Conservation (phyloP, 2,797 vertebrate genomes). For the Anguilla megastoma region DNA sequence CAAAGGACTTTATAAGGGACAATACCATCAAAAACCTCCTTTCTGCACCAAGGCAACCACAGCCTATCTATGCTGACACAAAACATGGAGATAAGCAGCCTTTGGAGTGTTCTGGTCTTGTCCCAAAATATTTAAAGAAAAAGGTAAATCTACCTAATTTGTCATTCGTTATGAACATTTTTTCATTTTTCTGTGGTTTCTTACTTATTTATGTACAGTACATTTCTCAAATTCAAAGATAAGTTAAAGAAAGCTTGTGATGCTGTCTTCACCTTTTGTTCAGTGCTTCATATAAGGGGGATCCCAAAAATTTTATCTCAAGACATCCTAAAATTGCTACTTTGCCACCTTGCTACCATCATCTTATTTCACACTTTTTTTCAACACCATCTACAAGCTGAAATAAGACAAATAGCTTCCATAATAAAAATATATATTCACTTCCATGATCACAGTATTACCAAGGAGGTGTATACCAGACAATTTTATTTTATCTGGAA, state of each 20-base stretch:
- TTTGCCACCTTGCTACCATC: not conserved
- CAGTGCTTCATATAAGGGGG: not conserved
- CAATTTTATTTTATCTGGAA: not conserved
- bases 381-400: too few relatives aligned
- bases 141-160: slow-evolving; percentile 62
- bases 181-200: not conserved
- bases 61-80: slow-evolving; percentile 70
- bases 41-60: slow-evolving; percentile 69
- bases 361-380: too few relatives aligned
- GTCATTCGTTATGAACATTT: not conserved
- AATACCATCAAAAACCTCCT: slow-evolving; percentile 69
- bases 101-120: slow-evolving; percentile 75
- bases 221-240: not conserved
- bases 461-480: not conserved
- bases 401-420: not conserved
- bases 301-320: not conserved
- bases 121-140: slow-evolving; percentile 76
- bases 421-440: not conserved
- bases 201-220: not conserved
- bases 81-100: slow-evolving; percentile 74
- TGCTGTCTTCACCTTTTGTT: not conserved
- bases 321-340: not conserved
- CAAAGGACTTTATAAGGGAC: slow-evolving; percentile 73
- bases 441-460: not conserved
- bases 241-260: not conserved